A percentile compares a stretch with the other conserved stretches of the same genome.
These are phyloP conservation scores for Neoascia interrupta DNA, from an alignment of 2,888 invertebrate genomes.

Conservation along the genomic window DNA sequence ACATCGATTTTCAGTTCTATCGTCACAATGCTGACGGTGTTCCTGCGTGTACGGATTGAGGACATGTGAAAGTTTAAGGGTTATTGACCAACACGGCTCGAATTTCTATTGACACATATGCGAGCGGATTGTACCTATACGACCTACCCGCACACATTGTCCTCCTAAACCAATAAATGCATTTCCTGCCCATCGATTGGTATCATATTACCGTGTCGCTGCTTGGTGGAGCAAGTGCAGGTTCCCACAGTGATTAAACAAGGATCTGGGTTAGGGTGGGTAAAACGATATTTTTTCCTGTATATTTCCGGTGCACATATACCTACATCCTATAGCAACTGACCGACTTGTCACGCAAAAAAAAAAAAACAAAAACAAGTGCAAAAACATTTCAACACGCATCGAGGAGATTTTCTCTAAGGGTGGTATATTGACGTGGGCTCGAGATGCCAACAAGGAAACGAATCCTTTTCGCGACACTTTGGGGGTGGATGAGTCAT, in stretches of 20 bases:
- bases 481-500: slow-evolving; percentile 73
- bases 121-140: too few relatives aligned
- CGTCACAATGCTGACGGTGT: background rate
- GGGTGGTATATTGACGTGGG: slow-evolving; percentile 4
- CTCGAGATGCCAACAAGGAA: slow-evolving; percentile 33
- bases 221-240: slow-evolving; percentile 34
- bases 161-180: slow-evolving; percentile 45
- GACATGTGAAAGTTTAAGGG: slow-evolving; percentile 60
- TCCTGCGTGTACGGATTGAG: too few relatives aligned
- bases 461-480: slow-evolving; percentile 53
- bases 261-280: slow-evolving; percentile 44
- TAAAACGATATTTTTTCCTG: slow-evolving; percentile 16
- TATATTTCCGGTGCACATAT: too few relatives aligned
- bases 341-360: slow-evolving; percentile 17
- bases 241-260: slow-evolving; percentile 48
- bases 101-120: slow-evolving; percentile 52
- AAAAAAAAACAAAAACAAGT: background rate
- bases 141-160: too few relatives aligned
- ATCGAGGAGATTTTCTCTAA: slow-evolving; percentile 4
- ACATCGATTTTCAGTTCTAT: background rate
- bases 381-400: background rate
- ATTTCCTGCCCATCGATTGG: slow-evolving; percentile 57
- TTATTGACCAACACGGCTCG: slow-evolving; percentile 59
- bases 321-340: background rate
- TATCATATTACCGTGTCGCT: slow-evolving; percentile 32